phyloP scores from a whole-genome alignment of 2,888 invertebrate species.

The Yponomeuta evonymella region DNA sequence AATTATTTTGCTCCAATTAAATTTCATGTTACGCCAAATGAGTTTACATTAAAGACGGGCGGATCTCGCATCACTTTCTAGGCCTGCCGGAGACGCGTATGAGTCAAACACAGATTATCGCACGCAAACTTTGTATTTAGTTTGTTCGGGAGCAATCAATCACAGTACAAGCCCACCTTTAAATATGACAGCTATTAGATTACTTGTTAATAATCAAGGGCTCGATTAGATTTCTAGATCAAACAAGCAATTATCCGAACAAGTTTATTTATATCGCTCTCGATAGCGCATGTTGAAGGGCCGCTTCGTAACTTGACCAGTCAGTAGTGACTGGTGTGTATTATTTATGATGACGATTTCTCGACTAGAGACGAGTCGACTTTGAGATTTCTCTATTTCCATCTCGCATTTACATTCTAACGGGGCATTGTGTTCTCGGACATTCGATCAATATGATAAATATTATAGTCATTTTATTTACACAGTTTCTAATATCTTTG shows the following conservation, averaged over 20 bases:
- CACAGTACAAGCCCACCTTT: neutral
- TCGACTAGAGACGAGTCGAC: conserved; percentile 37
- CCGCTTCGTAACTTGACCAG: conserved; percentile 53
- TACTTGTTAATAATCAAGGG: conserved; percentile 5
- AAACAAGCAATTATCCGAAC: conserved; percentile 10
- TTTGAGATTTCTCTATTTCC: conserved; percentile 72
- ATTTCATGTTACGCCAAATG: conserved; percentile 47
- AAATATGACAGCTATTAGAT: neutral
- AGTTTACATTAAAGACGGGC: conserved; percentile 28
- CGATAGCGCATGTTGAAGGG: conserved; percentile 47
- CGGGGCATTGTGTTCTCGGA: neutral
- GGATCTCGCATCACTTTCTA: conserved; percentile 11
- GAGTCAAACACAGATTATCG: neutral
- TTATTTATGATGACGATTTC: conserved; percentile 71
- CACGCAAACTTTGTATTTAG: neutral
- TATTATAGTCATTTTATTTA: neutral
- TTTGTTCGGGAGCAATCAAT: neutral
- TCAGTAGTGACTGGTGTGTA: conserved; percentile 35
- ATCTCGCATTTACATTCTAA: conserved; percentile 38
- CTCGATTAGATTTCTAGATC: neutral
- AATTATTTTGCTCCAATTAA: conserved; percentile 68
- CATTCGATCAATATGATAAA: neutral
- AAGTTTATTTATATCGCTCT: conserved; percentile 15
- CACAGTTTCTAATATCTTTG: neutral
- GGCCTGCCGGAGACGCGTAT: conserved; percentile 1